These are phyloP conservation scores for Merluccius polli DNA, from an alignment of 2,797 vertebrate species.

Conservation along the genomic window DNA sequence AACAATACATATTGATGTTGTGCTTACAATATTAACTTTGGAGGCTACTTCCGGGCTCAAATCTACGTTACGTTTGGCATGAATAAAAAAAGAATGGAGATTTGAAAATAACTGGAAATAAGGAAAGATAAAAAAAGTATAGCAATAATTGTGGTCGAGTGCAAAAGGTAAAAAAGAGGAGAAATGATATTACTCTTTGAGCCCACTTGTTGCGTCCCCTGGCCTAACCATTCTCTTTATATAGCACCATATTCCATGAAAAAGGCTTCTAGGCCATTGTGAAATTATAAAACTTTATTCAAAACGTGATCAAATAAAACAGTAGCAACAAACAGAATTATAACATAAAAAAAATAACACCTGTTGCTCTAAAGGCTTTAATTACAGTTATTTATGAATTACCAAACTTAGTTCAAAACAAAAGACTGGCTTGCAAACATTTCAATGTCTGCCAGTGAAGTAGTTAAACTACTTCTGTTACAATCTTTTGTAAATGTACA, in stretches of 20 bases:
- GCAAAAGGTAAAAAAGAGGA: background rate
- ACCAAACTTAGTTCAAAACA: slow-evolving; percentile 39
- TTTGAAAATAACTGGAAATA: background rate
- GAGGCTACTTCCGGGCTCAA: slow-evolving; percentile 40
- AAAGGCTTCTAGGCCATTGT: slow-evolving; percentile 62
- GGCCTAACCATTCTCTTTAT: slow-evolving; percentile 36
- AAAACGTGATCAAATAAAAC: slow-evolving; percentile 59
- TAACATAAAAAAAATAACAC: slow-evolving; percentile 48
- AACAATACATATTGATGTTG: slow-evolving; percentile 52
- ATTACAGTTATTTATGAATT: slow-evolving; percentile 43
- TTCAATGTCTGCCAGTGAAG: slow-evolving; percentile 39
- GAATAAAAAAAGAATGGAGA: slow-evolving; percentile 23
- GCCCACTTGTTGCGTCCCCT: background rate
- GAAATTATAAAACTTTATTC: slow-evolving; percentile 72
- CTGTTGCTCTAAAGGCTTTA: slow-evolving; percentile 40
- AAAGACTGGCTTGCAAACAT: slow-evolving; percentile 47
- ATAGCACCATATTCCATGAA: slow-evolving; percentile 69
- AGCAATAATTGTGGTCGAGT: slow-evolving; percentile 6
- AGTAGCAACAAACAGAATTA: slow-evolving; percentile 58
- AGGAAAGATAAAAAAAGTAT: slow-evolving; percentile 21
- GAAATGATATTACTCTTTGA: background rate
- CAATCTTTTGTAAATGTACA: slow-evolving; percentile 53
- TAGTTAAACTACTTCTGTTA: slow-evolving; percentile 43
- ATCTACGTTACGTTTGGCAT: slow-evolving; percentile 31
- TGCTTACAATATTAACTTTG: slow-evolving; percentile 60